Evolutionary conservation across 2,888 invertebrate genomes (phyloP).

Genomic region (Cephus nigrinus): DNA sequence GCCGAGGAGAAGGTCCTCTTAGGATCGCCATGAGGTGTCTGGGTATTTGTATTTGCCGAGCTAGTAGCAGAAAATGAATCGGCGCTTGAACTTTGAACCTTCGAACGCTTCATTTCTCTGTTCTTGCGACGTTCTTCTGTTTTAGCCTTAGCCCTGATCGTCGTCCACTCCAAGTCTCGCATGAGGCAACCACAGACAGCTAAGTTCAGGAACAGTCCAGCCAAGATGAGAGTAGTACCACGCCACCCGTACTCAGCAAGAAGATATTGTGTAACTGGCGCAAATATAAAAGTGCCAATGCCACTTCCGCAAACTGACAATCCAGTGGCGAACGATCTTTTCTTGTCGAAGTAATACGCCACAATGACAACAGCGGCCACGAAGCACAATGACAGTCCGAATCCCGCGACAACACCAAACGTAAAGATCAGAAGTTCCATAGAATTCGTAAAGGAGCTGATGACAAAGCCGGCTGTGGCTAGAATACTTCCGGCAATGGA

Average conservation of each 20-base stretch:
- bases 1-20: constrained; percentile 50
- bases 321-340: constrained; percentile 86
- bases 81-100: constrained; percentile 74
- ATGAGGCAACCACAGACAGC: constrained; percentile 85
- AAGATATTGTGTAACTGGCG: constrained; percentile 80
- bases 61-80: constrained; percentile 79
- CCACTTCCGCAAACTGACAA: constrained; percentile 89
- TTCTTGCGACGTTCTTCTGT: constrained; percentile 74
- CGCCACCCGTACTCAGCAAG: constrained; percentile 85
- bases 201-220: constrained; percentile 84
- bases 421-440: constrained; percentile 84
- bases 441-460: constrained; percentile 80
- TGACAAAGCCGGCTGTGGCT: constrained; percentile 80
- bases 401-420: constrained; percentile 85
- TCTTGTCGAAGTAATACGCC: constrained; percentile 89
- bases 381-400: constrained; percentile 87
- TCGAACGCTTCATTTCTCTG: constrained; percentile 71
- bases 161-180: constrained; percentile 80
- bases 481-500: constrained; percentile 83
- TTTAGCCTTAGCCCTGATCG: constrained; percentile 72
- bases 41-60: constrained; percentile 72
- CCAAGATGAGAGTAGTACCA: constrained; percentile 83
- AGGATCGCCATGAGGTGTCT: constrained; percentile 64
- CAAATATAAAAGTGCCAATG: constrained; percentile 88
- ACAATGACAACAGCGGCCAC: constrained; percentile 92